Evolutionary conservation across 2,113 vertebrate genomes (phyloP), one percentile per base, ranked within the genome.

Genomic region (Emydocephalus ijimae): DNA sequence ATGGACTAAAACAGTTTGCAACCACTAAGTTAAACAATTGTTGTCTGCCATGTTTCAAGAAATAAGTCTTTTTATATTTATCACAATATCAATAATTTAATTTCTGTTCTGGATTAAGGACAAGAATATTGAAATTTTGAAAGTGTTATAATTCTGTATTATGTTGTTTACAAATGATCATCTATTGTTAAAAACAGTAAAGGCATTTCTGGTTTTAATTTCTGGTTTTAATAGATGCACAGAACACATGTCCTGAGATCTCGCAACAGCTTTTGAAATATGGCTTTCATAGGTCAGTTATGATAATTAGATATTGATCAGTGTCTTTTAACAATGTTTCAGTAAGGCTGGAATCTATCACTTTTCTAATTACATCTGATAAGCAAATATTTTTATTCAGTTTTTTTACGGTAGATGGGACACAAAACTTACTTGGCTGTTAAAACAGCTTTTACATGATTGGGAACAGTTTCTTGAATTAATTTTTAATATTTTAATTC

Each of bases 221-320:
- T 74, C n/a, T 81, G n/a, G 15, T 89, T 64, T 29, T 57, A 86
- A 34, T 50, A 98, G 97, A 61, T 43, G 94, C 89, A 52, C 92
- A 88, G 88, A 90, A 95, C 0, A 91, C 85, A 87, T 97, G 98
- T 95, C 95, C n/a, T 92, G 96, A 93, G 26, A 85, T 96, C 87
- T 95, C 48, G 0, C 98, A 97, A 96, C 96, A 98, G 93, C 94
- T 98, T 64, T 95, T 97, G 89, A 96, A 98, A 9, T 96, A 97
- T 91, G 98, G 98, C 5, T 98, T 98, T 92, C 98, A 98, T 87
- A 97, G 98, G 98, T 98, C 89, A 93, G 96, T 92, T 48, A 39
- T 69, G 48, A 34, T 20, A 74, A 39, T 55, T 52, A 92, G 3
- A 43, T 56, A 1, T 48, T 43, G 11, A 29, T 39, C 0, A 0